phyloP scores from a whole-genome alignment of 2,113 vertebrate species.

The Callorhinus ursinus region DNA sequence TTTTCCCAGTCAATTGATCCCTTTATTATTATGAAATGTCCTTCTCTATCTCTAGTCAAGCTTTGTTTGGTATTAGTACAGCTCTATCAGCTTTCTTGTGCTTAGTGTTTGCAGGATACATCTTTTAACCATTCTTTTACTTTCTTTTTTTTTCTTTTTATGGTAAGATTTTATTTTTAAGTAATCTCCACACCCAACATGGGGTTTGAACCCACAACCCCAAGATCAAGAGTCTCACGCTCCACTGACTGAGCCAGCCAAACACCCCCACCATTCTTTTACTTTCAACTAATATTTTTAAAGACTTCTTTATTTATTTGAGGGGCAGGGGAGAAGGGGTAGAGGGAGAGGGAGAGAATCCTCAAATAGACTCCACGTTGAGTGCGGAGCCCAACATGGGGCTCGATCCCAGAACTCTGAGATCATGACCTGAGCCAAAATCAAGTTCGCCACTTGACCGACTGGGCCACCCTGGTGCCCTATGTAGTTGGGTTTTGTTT shows the following conservation, averaged over 20 bases:
- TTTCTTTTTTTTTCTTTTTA: not conserved
- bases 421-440: not conserved
- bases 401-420: not conserved
- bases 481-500: not conserved
- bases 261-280: not conserved
- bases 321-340: not conserved
- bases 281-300: not conserved
- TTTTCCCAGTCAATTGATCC: not conserved
- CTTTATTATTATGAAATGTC: not conserved
- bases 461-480: too few relatives aligned
- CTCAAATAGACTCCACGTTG: not conserved
- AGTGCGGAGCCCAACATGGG: not conserved
- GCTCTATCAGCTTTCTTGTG: not conserved
- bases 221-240: not conserved
- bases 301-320: not conserved
- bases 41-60: not conserved
- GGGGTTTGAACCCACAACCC: not conserved
- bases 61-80: not conserved
- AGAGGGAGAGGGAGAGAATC: not conserved
- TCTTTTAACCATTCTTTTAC: not conserved
- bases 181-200: not conserved
- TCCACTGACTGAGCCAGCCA: not conserved
- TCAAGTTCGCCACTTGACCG: not conserved
- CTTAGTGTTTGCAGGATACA: not conserved
- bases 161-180: not conserved